These are phyloP conservation scores for Tanypteryx hageni DNA, from an alignment of 2,888 invertebrate species.

Conservation along the genomic window DNA sequence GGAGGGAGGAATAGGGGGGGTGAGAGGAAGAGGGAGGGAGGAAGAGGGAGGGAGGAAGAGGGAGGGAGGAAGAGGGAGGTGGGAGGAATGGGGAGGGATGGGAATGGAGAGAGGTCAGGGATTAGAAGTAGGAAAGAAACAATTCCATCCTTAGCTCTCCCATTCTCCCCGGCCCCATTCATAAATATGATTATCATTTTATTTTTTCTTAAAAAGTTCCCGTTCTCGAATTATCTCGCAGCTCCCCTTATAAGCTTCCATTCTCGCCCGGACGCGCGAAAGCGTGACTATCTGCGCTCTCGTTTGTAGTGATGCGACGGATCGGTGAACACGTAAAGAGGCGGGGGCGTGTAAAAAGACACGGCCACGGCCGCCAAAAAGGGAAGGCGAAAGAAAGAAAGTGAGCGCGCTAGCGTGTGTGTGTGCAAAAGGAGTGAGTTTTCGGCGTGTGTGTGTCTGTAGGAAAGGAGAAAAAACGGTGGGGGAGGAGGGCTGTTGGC, in stretches of 20 bases:
- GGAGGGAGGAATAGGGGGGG: background rate
- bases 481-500: background rate
- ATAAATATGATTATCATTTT: slow-evolving; percentile 48
- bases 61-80: background rate
- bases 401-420: background rate
- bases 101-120: no score
- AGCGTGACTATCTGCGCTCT: slow-evolving; percentile 61
- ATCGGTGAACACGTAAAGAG: slow-evolving; percentile 54
- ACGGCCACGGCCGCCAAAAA: slow-evolving; percentile 6
- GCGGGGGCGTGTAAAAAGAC: background rate
- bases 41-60: background rate
- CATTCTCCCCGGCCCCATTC: background rate
- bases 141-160: background rate
- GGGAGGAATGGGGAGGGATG: background rate
- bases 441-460: background rate
- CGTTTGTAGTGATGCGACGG: slow-evolving; percentile 58
- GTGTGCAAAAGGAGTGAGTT: background rate
- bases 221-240: background rate
- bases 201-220: background rate
- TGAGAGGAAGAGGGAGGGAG: no score
- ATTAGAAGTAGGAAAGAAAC: background rate
- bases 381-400: background rate
- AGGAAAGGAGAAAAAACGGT: background rate
- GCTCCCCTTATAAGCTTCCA: background rate
- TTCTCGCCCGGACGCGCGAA: slow-evolving; percentile 34